Conservation (phyloP, 2,113 vertebrate species). For the Pelecanus crispus region DNA sequence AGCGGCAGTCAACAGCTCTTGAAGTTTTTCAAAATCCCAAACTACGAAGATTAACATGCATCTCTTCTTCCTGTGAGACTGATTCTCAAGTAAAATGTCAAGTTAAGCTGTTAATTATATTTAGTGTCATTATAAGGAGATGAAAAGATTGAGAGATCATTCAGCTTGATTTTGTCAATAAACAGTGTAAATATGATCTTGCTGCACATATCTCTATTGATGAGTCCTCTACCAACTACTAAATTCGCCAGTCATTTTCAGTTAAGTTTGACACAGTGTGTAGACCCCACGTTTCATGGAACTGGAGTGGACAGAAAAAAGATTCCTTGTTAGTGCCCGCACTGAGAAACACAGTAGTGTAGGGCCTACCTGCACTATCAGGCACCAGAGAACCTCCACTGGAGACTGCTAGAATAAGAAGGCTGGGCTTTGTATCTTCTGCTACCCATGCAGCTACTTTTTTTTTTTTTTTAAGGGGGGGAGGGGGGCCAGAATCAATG, state of each 20-base stretch:
- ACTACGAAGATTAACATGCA: neutral
- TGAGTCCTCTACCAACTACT: neutral
- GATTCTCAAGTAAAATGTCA: slow-evolving; percentile 9
- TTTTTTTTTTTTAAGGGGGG: neutral
- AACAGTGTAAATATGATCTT: neutral
- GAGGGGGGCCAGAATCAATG: no score
- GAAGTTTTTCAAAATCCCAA: neutral
- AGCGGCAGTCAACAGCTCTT: neutral
- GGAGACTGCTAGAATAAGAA: neutral
- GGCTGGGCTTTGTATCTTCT: neutral
- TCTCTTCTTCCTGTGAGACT: neutral
- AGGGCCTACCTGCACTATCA: neutral
- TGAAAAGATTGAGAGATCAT: neutral
- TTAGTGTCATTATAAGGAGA: neutral
- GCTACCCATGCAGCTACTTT: neutral
- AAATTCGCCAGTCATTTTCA: neutral
- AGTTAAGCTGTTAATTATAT: slow-evolving; percentile 22
- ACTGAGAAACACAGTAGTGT: neutral
- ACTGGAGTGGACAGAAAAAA: neutral
- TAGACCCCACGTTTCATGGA: neutral
- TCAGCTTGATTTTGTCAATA: slow-evolving; percentile 30
- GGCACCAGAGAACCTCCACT: neutral
- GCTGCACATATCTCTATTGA: neutral
- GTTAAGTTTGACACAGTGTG: neutral
- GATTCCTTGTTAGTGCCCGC: neutral